Percentiles rank a stretch among this genome's conserved stretches.
These are phyloP conservation scores for Ahaetulla prasina DNA, from an alignment of 2,113 vertebrate genomes.

Conservation along the genomic window DNA sequence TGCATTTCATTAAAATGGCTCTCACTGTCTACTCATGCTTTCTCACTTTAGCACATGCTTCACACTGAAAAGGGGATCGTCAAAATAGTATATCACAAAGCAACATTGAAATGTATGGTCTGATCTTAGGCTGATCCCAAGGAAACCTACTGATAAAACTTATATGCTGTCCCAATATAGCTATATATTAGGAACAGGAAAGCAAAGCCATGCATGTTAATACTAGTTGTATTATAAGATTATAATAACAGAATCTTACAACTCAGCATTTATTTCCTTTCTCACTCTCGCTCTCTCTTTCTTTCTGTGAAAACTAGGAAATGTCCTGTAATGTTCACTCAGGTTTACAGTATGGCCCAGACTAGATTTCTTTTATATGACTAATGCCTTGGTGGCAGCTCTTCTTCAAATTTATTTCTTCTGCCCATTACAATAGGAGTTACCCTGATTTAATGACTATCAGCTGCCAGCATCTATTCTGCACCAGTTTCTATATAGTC, in stretches of 20 bases:
- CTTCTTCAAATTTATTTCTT: neutral
- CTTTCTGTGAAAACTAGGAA: neutral
- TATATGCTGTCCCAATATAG: neutral
- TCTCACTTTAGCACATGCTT: slow-evolving; percentile 59
- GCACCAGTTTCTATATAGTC: neutral
- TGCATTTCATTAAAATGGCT: slow-evolving; percentile 65
- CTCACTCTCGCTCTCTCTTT: neutral
- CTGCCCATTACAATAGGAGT: neutral
- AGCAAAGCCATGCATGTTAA: neutral
- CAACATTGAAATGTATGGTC: slow-evolving; percentile 35
- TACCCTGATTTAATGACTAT: neutral
- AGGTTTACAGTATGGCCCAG: neutral
- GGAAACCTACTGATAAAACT: slow-evolving; percentile 25
- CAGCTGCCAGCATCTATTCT: neutral
- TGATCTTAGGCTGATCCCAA: slow-evolving; percentile 41
- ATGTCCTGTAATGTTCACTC: neutral
- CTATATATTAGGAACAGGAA: neutral
- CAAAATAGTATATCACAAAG: slow-evolving; percentile 35
- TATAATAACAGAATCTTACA: neutral
- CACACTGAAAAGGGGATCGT: slow-evolving; percentile 49
- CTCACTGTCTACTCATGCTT: slow-evolving; percentile 60
- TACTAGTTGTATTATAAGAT: neutral
- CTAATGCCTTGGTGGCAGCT: neutral
- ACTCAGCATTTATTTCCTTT: neutral
- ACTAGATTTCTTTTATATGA: neutral